Evolutionary conservation across 2,888 invertebrate genomes (phyloP).

Genomic region (Pollenia angustigena): DNA sequence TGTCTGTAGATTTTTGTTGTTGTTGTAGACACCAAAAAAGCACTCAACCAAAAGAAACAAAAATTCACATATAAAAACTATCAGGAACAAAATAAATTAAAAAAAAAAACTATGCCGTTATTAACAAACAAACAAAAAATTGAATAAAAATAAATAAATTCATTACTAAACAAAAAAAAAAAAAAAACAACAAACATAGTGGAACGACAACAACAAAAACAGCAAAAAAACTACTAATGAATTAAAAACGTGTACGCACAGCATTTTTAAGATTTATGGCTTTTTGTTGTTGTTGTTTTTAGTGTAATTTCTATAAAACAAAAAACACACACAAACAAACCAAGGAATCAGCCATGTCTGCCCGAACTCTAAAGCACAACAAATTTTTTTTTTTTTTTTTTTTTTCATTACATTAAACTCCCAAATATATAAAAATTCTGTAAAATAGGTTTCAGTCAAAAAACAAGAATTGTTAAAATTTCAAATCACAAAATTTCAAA

Average conservation of each 20-base stretch:
- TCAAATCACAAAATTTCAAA: conserved; percentile 74
- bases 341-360: conserved; percentile 46
- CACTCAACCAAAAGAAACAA: conserved; percentile 56
- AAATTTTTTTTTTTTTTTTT: not conserved
- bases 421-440: conserved; percentile 25
- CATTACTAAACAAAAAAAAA: conserved; percentile 58
- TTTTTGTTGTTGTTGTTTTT: conserved; percentile 56
- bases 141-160: conserved; percentile 60
- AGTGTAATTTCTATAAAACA: conserved; percentile 33
- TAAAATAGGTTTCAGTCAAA: not conserved
- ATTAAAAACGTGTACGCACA: conserved; percentile 72
- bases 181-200: conserved; percentile 43
- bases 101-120: conserved; percentile 50
- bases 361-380: conserved; percentile 29
- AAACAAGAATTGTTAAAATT: conserved; percentile 53
- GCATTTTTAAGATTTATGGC: conserved; percentile 71
- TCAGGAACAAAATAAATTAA: not conserved
- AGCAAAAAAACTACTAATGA: conserved; percentile 67
- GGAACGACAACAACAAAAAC: conserved; percentile 58
- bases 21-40: conserved; percentile 45
- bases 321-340: conserved; percentile 24
- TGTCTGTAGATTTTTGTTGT: not conserved
- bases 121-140: conserved; percentile 42
- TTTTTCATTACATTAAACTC: not conserved
- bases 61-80: conserved; percentile 39